Conservation (phyloP, 2,797 vertebrate species). For the Merluccius polli region DNA sequence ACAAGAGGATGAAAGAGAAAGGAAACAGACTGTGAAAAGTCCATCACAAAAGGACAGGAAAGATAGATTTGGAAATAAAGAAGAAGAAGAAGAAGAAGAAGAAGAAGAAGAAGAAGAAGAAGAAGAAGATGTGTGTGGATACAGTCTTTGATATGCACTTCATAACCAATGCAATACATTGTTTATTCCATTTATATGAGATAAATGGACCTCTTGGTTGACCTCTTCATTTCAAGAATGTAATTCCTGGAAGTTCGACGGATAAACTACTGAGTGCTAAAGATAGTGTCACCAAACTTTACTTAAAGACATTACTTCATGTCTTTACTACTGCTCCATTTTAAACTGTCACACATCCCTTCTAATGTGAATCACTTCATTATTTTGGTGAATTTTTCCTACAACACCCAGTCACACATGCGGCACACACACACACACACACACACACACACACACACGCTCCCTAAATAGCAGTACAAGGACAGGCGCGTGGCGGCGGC, state of each 20-base stretch:
- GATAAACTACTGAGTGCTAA: not conserved
- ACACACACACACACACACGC: not conserved
- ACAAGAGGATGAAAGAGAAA: not conserved
- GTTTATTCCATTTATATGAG: not conserved
- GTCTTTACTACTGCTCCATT: not conserved
- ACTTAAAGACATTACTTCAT: not conserved
- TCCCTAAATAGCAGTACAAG: not conserved
- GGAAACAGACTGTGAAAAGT: slow-evolving; percentile 3
- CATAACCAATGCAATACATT: not conserved
- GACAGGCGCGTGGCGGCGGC: slow-evolving; percentile 24
- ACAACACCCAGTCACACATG: slow-evolving; percentile 2
- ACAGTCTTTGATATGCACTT: not conserved
- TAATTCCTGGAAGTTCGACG: not conserved
- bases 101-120: no score
- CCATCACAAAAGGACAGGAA: not conserved
- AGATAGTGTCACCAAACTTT: not conserved
- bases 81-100: no score
- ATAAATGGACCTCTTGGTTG: no score
- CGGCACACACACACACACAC: no score
- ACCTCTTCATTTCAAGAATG: not conserved
- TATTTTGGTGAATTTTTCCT: not conserved
- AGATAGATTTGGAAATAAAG: slow-evolving; percentile 2
- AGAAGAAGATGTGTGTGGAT: not conserved
- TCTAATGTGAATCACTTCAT: not conserved
- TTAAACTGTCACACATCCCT: not conserved